phyloP scores from a whole-genome alignment of 2,797 vertebrate genomes.

The Dendrocincla fuliginosa region DNA sequence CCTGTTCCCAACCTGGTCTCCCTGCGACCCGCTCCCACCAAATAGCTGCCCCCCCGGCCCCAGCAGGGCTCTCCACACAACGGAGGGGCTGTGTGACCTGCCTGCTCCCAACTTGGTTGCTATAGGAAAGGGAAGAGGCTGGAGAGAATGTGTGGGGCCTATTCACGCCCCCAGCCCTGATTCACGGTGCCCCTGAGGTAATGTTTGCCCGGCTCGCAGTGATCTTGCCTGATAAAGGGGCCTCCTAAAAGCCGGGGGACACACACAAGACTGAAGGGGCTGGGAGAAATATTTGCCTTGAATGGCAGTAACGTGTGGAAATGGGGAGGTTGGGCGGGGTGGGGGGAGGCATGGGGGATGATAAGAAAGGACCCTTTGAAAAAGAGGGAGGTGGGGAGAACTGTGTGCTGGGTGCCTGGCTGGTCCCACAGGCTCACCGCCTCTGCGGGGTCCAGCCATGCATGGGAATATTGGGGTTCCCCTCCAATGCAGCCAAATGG shows the following conservation, averaged over 20 bases:
- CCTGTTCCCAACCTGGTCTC: background rate
- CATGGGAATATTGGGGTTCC: background rate
- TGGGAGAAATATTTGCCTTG: slow-evolving; percentile 70
- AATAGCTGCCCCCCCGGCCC: background rate
- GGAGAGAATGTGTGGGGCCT: slow-evolving; percentile 70
- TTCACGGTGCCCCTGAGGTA: slow-evolving; percentile 70
- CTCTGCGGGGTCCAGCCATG: background rate
- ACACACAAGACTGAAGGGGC: slow-evolving; percentile 25
- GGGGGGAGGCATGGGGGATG: background rate
- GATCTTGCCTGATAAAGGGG: slow-evolving; percentile 64
- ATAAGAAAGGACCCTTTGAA: slow-evolving; percentile 64
- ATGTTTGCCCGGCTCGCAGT: slow-evolving; percentile 63
- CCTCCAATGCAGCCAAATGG: background rate
- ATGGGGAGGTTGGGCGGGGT: background rate
- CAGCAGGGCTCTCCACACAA: slow-evolving; percentile 38
- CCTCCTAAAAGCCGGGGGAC: slow-evolving; percentile 46
- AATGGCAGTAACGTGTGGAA: slow-evolving; percentile 54
- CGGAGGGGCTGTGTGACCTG: slow-evolving; percentile 67
- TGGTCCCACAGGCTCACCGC: background rate
- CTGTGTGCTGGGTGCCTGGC: accelerated
- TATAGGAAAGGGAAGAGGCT: slow-evolving; percentile 71
- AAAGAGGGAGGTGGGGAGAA: slow-evolving; percentile 30
- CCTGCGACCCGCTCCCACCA: background rate
- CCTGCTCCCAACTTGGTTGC: slow-evolving; percentile 69
- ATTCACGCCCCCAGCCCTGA: slow-evolving; percentile 64